These are phyloP conservation scores for Siphonodentalium dalli DNA, from an alignment of 2,888 invertebrate species.

Conservation along the genomic window DNA sequence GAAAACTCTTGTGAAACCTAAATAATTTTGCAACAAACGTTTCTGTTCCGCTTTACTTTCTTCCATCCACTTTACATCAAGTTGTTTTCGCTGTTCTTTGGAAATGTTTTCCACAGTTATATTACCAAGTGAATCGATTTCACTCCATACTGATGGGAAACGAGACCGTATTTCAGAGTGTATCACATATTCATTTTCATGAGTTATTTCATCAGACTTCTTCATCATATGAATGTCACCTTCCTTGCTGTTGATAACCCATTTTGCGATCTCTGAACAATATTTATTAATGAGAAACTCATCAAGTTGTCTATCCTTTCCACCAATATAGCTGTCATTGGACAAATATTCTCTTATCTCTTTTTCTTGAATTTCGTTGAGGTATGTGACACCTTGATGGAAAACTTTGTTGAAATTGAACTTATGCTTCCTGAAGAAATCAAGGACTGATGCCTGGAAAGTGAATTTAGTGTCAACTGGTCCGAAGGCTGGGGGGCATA, in stretches of 20 bases:
- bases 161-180: neutral
- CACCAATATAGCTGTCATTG: conserved; percentile 32
- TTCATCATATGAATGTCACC: conserved; percentile 31
- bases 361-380: conserved; percentile 67
- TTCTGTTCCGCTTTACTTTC: conserved; percentile 28
- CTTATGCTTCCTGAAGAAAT: conserved; percentile 70
- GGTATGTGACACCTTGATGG: conserved; percentile 75
- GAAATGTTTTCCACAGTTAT: conserved; percentile 41
- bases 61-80: conserved; percentile 24
- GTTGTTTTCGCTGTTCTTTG: conserved; percentile 31
- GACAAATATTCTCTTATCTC: conserved; percentile 33
- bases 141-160: neutral
- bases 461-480: conserved; percentile 69
- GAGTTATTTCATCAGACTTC: conserved; percentile 20
- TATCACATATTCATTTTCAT: no score
- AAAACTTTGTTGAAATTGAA: conserved; percentile 80
- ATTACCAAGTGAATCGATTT: conserved; percentile 22
- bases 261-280: conserved; percentile 52
- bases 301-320: conserved; percentile 45
- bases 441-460: conserved; percentile 69
- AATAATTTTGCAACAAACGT: conserved; percentile 67
- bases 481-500: conserved; percentile 74
- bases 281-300: conserved; percentile 42
- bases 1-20: conserved; percentile 76
- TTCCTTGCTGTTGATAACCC: conserved; percentile 58